Evolutionary conservation across 2,888 invertebrate genomes (phyloP).

Genomic region (Sarcophaga variegata): DNA sequence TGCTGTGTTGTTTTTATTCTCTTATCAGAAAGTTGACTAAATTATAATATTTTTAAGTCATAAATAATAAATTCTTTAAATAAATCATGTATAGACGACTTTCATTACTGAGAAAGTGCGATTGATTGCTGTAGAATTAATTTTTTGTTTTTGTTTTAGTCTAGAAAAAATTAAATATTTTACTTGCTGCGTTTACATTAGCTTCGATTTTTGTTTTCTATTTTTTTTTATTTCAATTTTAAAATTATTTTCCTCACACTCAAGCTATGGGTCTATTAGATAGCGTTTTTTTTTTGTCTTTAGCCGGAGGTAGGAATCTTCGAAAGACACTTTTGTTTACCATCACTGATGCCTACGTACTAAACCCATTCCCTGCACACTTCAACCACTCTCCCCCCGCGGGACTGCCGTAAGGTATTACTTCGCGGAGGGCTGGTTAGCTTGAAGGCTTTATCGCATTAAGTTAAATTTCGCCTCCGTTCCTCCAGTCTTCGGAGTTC

Average conservation of each 20-base stretch:
- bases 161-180: slow-evolving; percentile 10
- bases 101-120: slow-evolving; percentile 77
- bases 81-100: slow-evolving; percentile 32
- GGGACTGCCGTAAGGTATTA: too few species aligned
- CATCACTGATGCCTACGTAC: too few species aligned
- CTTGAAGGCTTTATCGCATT: too few species aligned
- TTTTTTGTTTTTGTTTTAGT: slow-evolving; percentile 8
- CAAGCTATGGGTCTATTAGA: too few species aligned
- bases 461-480: too few species aligned
- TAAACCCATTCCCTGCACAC: too few species aligned
- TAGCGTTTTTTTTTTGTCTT: too few species aligned
- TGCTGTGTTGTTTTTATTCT: background rate
- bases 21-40: slow-evolving; percentile 18
- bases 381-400: too few species aligned
- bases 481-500: too few species aligned
- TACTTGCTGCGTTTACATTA: background rate
- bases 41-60: background rate
- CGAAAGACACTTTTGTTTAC: too few species aligned
- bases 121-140: slow-evolving; percentile 76
- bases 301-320: too few species aligned
- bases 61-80: slow-evolving; percentile 14
- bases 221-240: background rate
- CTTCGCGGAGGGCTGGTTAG: too few species aligned
- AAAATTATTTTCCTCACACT: background rate
- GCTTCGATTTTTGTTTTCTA: background rate